Evolutionary conservation across 2,888 invertebrate species (phyloP), one percentile per base, ranked within the genome.

Genomic region (Eupeodes latifasciatus): DNA sequence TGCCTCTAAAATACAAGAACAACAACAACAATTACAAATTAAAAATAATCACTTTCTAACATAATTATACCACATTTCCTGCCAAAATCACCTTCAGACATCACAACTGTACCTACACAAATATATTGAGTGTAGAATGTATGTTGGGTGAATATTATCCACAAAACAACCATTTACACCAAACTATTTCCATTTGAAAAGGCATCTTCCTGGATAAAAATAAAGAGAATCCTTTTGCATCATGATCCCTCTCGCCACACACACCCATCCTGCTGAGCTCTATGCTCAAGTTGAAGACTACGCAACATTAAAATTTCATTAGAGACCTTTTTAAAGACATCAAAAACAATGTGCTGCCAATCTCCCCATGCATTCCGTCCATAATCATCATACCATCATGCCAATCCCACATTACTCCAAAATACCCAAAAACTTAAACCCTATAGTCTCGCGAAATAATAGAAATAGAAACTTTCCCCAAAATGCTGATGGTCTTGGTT

Each of bases 241-340:
- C 57, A 27, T 14, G 47, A 27, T 4, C 12, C 47, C 12, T 27
- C 27, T 27, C 27, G 27, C 12, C 47, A 11, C 12, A 10, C 47
- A 47, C 1, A 47, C 12, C 9, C 5, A 59, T 59, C 12, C 34
- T 5, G 34, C 57, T 27, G n/a, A 55, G 44, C 59, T 49, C 53
- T 44, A 49, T 27, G 61, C 34, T 40, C 19, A 14, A 44, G 55
- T 51, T 55, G 14, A 81, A 67, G 86, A 75, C 75, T 85, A 74
- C 53, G 88, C 78, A 81, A 88, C 88, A 88, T 88, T 88, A 88
- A 88, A 88, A 88, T 85, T 88, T 88, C 88, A 88, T 88, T 88
- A 88, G 85, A 88, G 88, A 88, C 85, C 88, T 81, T 85, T 72
- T 85, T 85, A 85, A 80, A 77, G 34, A 72, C 77, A 87, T 87